These are phyloP conservation scores for Psittacula cyanocephala DNA, from an alignment of 2,113 vertebrate species.

Conservation along the genomic window DNA sequence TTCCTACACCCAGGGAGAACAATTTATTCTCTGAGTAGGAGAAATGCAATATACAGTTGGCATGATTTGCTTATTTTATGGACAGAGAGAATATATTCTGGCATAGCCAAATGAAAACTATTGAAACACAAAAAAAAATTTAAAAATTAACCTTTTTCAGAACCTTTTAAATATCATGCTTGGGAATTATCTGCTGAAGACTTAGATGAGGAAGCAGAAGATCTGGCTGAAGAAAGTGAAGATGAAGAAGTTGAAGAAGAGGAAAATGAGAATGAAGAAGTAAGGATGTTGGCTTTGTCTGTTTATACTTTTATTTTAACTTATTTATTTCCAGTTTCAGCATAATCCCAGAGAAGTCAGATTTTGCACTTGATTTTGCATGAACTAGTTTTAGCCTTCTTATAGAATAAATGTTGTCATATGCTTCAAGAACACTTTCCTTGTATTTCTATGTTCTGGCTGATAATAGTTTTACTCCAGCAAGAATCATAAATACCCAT, in stretches of 20 bases:
- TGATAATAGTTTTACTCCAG: neutral
- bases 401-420: neutral
- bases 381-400: neutral
- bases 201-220: constrained; percentile 84
- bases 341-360: neutral
- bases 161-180: constrained; percentile 78
- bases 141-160: constrained; percentile 59
- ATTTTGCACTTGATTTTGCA: neutral
- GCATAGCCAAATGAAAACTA: neutral
- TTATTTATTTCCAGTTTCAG: neutral
- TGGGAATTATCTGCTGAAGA: constrained; percentile 80
- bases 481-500: neutral
- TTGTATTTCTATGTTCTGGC: neutral
- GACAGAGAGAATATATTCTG: neutral
- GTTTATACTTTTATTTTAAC: neutral
- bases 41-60: neutral
- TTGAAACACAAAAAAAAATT: neutral
- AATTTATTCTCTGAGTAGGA: neutral
- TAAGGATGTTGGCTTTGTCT: constrained; percentile 1
- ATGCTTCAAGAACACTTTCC: neutral
- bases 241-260: constrained; percentile 68
- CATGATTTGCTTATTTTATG: neutral
- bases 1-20: neutral
- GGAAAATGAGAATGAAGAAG: constrained; percentile 70
- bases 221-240: constrained; percentile 73